Evolutionary conservation across 1,140 invertebrate species (phyloP).

Genomic region (Idris sp.): DNA sequence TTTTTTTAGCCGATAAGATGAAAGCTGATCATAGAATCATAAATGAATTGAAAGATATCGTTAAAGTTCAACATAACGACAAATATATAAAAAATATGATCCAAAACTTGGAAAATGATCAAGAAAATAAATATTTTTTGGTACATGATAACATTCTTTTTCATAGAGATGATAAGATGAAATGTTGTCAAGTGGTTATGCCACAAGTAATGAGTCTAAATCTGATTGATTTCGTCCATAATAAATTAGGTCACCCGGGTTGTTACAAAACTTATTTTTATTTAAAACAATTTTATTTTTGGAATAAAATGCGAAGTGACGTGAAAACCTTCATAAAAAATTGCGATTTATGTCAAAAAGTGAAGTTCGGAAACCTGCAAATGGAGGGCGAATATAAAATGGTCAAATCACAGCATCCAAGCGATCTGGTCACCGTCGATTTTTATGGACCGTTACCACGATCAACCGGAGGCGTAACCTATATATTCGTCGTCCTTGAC

Average conservation of each 20-base stretch:
- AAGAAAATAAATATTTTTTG: not conserved
- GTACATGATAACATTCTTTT: conserved; percentile 1
- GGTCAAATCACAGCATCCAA: conserved; percentile 10
- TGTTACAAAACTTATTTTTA: conserved; percentile 4
- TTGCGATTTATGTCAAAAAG: conserved; percentile 5
- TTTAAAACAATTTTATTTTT: conserved; percentile 5
- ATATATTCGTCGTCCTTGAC: conserved; percentile 7
- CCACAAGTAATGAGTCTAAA: not conserved
- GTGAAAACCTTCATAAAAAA: not conserved
- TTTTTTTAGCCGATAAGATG: no score
- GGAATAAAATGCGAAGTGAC: not conserved
- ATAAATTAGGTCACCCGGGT: not conserved
- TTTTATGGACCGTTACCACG: conserved; percentile 5
- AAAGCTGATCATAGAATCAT: no score
- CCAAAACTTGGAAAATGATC: no score
- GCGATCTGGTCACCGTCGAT: conserved; percentile 1
- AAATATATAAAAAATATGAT: no score
- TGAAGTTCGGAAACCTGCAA: not conserved
- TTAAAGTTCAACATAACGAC: no score
- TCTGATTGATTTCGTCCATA: not conserved
- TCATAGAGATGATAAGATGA: not conserved
- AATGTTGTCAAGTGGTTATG: not conserved
- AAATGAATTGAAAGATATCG: no score
- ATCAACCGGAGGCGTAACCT: not conserved
- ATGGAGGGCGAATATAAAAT: not conserved